Percentiles rank a stretch among this genome's conserved stretches.
Conservation (phyloP, 2,797 vertebrate species). For the Falco biarmicus region DNA sequence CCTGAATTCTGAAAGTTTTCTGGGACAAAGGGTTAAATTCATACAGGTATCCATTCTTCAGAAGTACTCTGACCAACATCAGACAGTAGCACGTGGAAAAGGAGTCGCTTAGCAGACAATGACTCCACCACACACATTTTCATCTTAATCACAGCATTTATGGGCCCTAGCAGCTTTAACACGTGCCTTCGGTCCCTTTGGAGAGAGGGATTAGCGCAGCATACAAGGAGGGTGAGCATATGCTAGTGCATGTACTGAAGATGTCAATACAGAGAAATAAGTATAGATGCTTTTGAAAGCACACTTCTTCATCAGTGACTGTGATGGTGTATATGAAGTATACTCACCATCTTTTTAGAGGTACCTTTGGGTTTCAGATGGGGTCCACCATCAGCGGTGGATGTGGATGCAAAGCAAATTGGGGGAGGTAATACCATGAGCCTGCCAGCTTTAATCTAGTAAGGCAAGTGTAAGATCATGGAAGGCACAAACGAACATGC, state of each 20-base stretch:
- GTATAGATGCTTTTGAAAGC: not conserved
- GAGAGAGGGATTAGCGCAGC: not conserved
- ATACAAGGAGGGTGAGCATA: not conserved
- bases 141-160: not conserved
- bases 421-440: not conserved
- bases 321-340: not conserved
- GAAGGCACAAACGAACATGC: not conserved
- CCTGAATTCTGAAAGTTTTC: not conserved
- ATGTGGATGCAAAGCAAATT: not conserved
- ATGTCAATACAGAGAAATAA: not conserved
- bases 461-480: not conserved
- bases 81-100: not conserved
- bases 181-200: not conserved
- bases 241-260: not conserved
- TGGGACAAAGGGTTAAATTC: not conserved
- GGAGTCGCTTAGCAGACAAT: not conserved
- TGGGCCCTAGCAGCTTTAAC: not conserved
- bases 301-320: not conserved
- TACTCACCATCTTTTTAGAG: not conserved
- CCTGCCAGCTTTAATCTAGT: not conserved
- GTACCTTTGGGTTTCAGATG: not conserved
- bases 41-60: not conserved
- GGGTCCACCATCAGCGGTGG: not conserved
- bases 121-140: not conserved
- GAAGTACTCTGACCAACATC: not conserved